Base-by-base conservation (phyloP, 2,888 invertebrate species). In the Drosophila mettleri region DNA sequence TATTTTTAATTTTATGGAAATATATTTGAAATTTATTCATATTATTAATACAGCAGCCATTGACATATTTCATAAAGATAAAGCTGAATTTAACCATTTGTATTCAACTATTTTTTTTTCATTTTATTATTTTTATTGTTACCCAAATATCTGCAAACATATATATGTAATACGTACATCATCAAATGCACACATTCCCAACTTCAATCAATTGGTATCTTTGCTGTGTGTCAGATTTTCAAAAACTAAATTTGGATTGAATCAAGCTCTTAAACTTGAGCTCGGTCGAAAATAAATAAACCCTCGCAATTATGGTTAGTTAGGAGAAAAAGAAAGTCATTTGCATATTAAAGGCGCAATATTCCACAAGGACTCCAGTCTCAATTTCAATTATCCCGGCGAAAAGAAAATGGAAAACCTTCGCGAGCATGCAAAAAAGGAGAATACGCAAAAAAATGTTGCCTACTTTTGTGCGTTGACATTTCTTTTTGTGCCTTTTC, bases 401-500 rank as follows among this genome's bases (percentile, higher is more conserved):
- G 34, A 54, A 52, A n/a, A n/a, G n/a, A 18, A 9, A 45, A 55
- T n/a, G 43, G 29, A 70, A 67, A 52, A 65, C 48, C 33, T 48
- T 43, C 48, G n/a, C 41, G 22, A 59, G 65, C 57, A 52, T 48
- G 52, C 59, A 41, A 29, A 46, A 29, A 16, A 31, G 12, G 2
- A 4, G 16, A 16, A 27, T 3, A 46, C 16, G 34, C n/a, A 34
- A 34, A 22, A 82, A 79, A 63, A n/a, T 4, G 54, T 77, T 68
- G 81, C 86, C 69, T 71, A 80, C 74, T 71, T 85, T 57, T 67
- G 54, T 51, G 80, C 67, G 80, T 39, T 53, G 54, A n/a, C 16
- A 52, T 12, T 51, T 41, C 52, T 52, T 49, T 34, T 31, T 18
- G 16, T 18, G 12, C 22, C 16, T 27, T 52, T 58, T 27, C 18